phyloP scores from a whole-genome alignment of 1,140 invertebrate species.

The Pissodes strobi region DNA sequence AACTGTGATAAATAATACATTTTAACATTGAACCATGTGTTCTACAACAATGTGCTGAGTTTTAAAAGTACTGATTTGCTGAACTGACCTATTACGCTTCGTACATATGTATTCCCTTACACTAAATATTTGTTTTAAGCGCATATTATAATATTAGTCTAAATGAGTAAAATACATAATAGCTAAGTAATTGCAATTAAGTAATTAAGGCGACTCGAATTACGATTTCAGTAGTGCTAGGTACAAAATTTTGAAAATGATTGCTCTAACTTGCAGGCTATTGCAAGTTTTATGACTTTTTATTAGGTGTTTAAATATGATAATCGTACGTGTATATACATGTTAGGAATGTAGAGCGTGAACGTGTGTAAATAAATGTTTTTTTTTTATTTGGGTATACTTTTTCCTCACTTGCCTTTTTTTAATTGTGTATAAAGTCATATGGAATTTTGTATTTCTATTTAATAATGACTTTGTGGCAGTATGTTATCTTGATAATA shows the following conservation, averaged over 20 bases:
- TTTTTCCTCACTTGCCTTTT: slow-evolving; percentile 42
- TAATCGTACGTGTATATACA: slow-evolving; percentile 47
- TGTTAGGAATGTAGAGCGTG: slow-evolving; percentile 43
- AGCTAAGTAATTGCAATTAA: slow-evolving; percentile 3
- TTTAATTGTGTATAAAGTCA: slow-evolving; percentile 45
- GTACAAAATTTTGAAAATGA: slow-evolving; percentile 1
- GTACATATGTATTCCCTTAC: slow-evolving; percentile 18
- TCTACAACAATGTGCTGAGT: slow-evolving; percentile 14
- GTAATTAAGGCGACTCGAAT: slow-evolving; percentile 11
- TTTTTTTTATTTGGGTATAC: slow-evolving; percentile 46
- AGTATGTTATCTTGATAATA: slow-evolving; percentile 11
- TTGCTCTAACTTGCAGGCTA: neutral
- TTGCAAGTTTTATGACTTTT: slow-evolving; percentile 10
- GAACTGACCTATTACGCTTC: slow-evolving; percentile 44
- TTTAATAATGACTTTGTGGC: slow-evolving; percentile 37
- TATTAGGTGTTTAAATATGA: slow-evolving; percentile 31
- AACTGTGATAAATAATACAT: slow-evolving; percentile 50
- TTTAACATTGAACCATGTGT: slow-evolving; percentile 23
- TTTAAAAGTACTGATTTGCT: slow-evolving; percentile 20
- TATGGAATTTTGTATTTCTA: slow-evolving; percentile 46
- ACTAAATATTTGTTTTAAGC: slow-evolving; percentile 24
- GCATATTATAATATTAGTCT: slow-evolving; percentile 10
- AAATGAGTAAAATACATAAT: no score
- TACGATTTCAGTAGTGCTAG: slow-evolving; percentile 13
- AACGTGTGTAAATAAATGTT: slow-evolving; percentile 54